Base-by-base conservation (phyloP, 2,113 vertebrate species). In the Archilochus colubris region DNA sequence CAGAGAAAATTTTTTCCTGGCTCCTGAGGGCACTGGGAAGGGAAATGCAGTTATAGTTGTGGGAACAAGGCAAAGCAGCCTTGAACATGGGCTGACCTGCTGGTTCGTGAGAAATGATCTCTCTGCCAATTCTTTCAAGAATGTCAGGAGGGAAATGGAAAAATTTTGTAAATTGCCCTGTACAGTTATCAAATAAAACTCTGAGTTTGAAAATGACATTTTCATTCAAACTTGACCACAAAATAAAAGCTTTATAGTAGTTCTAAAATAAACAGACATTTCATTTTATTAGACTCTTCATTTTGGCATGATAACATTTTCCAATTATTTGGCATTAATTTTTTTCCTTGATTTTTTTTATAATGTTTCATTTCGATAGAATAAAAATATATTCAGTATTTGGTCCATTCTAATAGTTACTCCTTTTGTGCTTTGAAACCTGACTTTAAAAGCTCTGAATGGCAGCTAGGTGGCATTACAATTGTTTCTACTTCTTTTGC, bases 381-480 rank as follows among this genome's bases (percentile, higher is more conserved):
- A 85, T 5, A 2, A 61, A 64, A 82, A 81, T 61, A 12, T 2
- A 70, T 38, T 59, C 48, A 38, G 7, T 10, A n/a, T 82, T 82
- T 91, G 14, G 16, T 73, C 25, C 16, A 12, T 14, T 54, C 19
- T 43, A 23, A 54, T 36, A 66, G 25, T 53, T 30, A 8, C 14
- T 44, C 6, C 2, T 59, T 92, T 33, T 43, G 30, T 87, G 40
- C 67, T 80, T 46, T 80, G 50, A 61, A 61, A 78, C 5, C 19
- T 77, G 23, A 15, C 31, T 1, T 76, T 88, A 91, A 82, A 77
- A 82, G 59, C 82, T 20, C 24, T 1, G 5, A 15, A 50, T 78
- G 82, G 72, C 87, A 89, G 93, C 90, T 96, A 96, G 90, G 75
- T 95, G 95, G 82, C 93, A 88, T 96, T 90, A 28, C 79, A 82